A percentile compares a stretch with the other conserved stretches of the same genome.
Evolutionary conservation across 2,888 invertebrate genomes (phyloP).

Genomic region (Theodoxus fluviatilis): DNA sequence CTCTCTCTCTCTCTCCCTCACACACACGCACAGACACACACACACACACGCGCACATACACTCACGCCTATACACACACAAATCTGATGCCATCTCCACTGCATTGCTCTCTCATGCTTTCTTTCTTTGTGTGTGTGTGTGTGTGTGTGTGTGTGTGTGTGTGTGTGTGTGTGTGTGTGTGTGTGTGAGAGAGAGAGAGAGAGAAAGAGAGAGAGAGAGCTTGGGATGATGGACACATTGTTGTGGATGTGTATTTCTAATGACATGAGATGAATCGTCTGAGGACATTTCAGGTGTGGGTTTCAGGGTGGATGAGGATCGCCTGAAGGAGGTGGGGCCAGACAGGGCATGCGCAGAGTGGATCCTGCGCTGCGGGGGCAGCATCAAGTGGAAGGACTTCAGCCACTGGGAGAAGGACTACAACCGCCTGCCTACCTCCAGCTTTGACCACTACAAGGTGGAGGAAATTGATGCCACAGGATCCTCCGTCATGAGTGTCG

Average conservation of each 20-base stretch:
- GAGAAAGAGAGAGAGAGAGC: background rate
- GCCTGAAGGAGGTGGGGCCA: constrained; percentile 74
- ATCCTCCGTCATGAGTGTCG: constrained; percentile 82
- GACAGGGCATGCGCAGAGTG: constrained; percentile 94
- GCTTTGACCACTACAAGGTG: constrained; percentile 68
- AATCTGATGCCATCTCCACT: too few species aligned
- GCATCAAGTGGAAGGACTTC: constrained; percentile 75
- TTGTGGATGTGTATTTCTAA: too few species aligned
- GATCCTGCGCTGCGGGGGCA: constrained; percentile 89
- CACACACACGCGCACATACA: too few species aligned
- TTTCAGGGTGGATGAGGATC: constrained; percentile 46
- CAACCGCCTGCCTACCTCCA: constrained; percentile 75
- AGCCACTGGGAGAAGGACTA: constrained; percentile 73
- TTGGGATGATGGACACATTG: background rate
- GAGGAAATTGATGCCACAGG: constrained; percentile 82
- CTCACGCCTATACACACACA: too few species aligned
- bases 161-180: too few species aligned
- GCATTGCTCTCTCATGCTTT: too few species aligned
- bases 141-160: too few species aligned
- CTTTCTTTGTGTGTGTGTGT: too few species aligned
- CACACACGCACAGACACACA: too few species aligned
- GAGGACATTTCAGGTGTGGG: background rate
- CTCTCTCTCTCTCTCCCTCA: too few species aligned
- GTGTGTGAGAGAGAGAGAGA: background rate
- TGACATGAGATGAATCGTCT: too few species aligned